These are phyloP conservation scores for Mycetomoellerius zeteki DNA, from an alignment of 1,140 invertebrate species.

Conservation along the genomic window DNA sequence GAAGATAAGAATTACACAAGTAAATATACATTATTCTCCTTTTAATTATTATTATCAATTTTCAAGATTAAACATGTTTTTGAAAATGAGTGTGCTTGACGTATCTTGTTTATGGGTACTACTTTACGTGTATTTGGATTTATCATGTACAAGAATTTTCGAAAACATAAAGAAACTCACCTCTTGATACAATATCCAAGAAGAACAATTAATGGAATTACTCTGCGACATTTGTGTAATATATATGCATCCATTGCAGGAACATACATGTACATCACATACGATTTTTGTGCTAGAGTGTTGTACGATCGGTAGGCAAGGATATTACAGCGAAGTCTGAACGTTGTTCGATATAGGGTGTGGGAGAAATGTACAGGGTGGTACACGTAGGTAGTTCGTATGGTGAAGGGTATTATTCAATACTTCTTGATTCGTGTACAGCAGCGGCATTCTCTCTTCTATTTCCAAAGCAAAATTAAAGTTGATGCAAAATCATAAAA, in stretches of 20 bases:
- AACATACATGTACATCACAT: constrained; percentile 71
- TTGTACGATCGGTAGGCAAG: constrained; percentile 66
- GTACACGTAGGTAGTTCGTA: constrained; percentile 81
- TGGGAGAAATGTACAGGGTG: constrained; percentile 82
- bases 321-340: constrained; percentile 79
- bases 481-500: constrained; percentile 82
- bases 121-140: constrained; percentile 13
- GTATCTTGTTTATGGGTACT: not conserved
- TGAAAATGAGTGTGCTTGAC: not conserved
- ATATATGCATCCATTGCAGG: constrained; percentile 72
- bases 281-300: constrained; percentile 69
- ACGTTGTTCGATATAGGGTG: constrained; percentile 81
- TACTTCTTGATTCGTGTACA: constrained; percentile 86
- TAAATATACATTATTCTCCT: constrained; percentile 11
- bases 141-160: constrained; percentile 36
- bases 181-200: constrained; percentile 80
- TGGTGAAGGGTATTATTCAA: constrained; percentile 86
- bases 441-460: constrained; percentile 86
- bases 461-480: constrained; percentile 81
- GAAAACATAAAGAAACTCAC: constrained; percentile 80
- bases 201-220: constrained; percentile 83
- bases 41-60: constrained; percentile 1
- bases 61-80: constrained; percentile 21
- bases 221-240: constrained; percentile 79
- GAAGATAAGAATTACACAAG: not conserved